Base-by-base conservation (phyloP, 2,113 vertebrate species). In the Pollimyrus isidori region DNA sequence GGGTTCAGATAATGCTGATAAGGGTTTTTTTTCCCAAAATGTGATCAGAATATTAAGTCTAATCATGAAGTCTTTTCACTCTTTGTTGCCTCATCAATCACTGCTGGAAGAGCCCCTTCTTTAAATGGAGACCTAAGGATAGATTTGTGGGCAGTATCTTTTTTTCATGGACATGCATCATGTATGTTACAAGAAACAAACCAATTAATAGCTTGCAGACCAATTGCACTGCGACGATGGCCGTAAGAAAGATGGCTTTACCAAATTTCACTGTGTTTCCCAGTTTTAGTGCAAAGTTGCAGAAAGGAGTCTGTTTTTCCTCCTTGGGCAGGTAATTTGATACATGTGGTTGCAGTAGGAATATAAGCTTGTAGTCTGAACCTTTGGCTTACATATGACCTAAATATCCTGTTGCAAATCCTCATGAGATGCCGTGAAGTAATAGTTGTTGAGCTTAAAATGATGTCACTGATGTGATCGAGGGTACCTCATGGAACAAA, bases 351-450 rank as follows among this genome's bases (percentile, higher is more conserved):
- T 80, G 73, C 13, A 80, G 13, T 42, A 80, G 73, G 4, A 35
- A 80, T 39, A 80, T 80, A 42, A 80, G 35, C 73, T 80, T 42
- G 35, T 80, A 80, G 73, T 80, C 35, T 80, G 73, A 80, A 80
- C 83, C 45, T 86, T 86, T 48, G 50, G 48, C 46, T n/a, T 86
- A 86, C 7, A 50, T 50, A 49, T 86, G 11, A 80, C 73, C 35
- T 23, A 86, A 50, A 86, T 86, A 86, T 50, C 48, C 45, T 86
- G 83, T 49, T 48, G 83, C 83, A 50, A 49, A 85, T 85, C 82
- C 46, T 84, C 42, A 46, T 84, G 42, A 76, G 69, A 76, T 6
- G 35, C 30, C 5, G 1, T 80, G 35, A 80, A 42, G 17, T 80
- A 80, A 80, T 42, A 17, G 4, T 19, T 42, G 35, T 19, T 42